Evolutionary conservation across 2,797 vertebrate genomes (phyloP), one percentile per base, ranked within the genome.

Genomic region (Melanotaenia trifasciata): DNA sequence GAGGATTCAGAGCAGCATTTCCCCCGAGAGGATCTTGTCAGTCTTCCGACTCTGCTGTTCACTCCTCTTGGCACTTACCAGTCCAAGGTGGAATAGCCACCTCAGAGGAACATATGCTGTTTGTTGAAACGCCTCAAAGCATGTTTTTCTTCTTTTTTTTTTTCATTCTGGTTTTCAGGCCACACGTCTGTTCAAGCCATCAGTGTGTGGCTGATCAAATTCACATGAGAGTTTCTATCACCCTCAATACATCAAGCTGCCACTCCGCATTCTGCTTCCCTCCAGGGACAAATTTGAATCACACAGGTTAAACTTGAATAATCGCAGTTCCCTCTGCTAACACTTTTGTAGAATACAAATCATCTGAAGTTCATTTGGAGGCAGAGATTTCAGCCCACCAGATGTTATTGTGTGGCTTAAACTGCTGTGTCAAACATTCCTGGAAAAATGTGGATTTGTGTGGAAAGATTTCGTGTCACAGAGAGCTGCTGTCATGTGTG

Each of bases 101-200:
- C 88, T 90, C 89, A 76, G 92, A 86, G 90, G 91, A 94, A 92
- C 94, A 95, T 94, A 93, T 95, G 94, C 93, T 95, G 91, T 94
- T 93, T 95, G 89, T 94, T 87, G 84, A 89, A 93, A 92, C 83
- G 88, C 87, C 89, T 88, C 85, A 86, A 75, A 90, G 83, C 81
- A 47, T 78, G 58, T 82, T 54, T 71, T 74, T 64, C 67, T 76
- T 47, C 72, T 26, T 47, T 70, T 69, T 67, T 61, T 79, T 47
- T 69, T 54, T 35, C 76, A 14, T 84, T 58, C 85, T 87, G 74
- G 73, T 90, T 90, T 92, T 79, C 86, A 89, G 89, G 87, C 89
- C 88, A 84, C 87, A 84, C 74, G 88, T 93, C 93, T 95, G 93
- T 93, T 94, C 83, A 90, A 93, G 84, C 85, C 90, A 90, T 93